Conservation (phyloP, 2,888 invertebrate species). For the Cataglyphis livida region DNA sequence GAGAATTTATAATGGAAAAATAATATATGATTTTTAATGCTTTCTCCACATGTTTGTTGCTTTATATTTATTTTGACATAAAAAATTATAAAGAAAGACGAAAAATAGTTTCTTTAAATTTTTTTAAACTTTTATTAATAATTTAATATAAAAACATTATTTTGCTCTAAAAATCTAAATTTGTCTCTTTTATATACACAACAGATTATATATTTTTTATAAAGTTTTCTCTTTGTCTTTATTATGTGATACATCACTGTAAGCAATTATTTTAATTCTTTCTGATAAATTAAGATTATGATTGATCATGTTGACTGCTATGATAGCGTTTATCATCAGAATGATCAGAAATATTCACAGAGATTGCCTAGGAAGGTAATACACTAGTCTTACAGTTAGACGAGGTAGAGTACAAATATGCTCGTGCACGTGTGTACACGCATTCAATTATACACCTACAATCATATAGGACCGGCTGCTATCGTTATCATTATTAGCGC, state of each 20-base stretch:
- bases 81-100: not conserved
- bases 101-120: not conserved
- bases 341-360: not conserved
- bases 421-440: not conserved
- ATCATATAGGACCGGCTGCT: constrained; percentile 4
- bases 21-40: constrained; percentile 1
- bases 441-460: not conserved
- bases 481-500: constrained; percentile 64
- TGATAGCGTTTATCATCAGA: not conserved
- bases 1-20: not conserved
- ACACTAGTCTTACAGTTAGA: not conserved
- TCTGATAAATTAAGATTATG: not conserved
- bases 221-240: not conserved
- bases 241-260: not conserved
- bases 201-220: not conserved
- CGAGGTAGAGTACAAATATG: not conserved
- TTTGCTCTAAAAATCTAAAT: not conserved
- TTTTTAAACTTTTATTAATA: not conserved
- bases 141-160: not conserved
- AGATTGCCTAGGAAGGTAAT: not conserved
- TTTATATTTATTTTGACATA: not conserved
- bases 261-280: not conserved
- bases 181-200: not conserved
- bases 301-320: not conserved
- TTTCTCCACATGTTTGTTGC: not conserved